Evolutionary conservation across 2,888 invertebrate species (phyloP).

Genomic region (Tenthredo amoena): DNA sequence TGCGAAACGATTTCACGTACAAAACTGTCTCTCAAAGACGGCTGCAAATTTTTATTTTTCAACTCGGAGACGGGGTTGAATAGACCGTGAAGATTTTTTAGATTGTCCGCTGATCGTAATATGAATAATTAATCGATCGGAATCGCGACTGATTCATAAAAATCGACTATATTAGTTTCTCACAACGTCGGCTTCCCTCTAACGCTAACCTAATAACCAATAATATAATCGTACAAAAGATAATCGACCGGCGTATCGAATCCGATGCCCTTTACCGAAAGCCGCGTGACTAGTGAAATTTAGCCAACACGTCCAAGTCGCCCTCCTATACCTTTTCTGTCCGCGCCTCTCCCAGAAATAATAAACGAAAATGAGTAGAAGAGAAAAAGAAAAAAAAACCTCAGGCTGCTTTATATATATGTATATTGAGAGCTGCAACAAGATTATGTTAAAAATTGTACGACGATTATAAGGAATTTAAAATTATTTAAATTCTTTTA

Average conservation of each 20-base stretch:
- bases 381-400: not conserved
- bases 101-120: not conserved
- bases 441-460: not conserved
- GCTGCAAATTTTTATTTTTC: not conserved
- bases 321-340: constrained; percentile 15
- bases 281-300: constrained; percentile 51
- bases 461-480: not conserved
- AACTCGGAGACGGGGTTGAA: not conserved
- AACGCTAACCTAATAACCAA: constrained; percentile 61
- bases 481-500: not conserved
- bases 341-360: constrained; percentile 12
- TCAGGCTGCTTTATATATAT: not conserved
- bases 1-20: not conserved
- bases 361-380: not conserved
- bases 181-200: constrained; percentile 38
- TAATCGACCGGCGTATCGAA: constrained; percentile 62
- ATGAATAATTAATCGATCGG: not conserved
- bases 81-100: not conserved
- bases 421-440: not conserved
- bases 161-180: constrained; percentile 24
- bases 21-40: not conserved
- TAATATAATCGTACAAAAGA: constrained; percentile 60
- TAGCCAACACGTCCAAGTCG: constrained; percentile 45
- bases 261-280: constrained; percentile 51
- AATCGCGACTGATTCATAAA: not conserved